Conservation (phyloP, 2,797 vertebrate species). For the Sebastes diploproa region DNA sequence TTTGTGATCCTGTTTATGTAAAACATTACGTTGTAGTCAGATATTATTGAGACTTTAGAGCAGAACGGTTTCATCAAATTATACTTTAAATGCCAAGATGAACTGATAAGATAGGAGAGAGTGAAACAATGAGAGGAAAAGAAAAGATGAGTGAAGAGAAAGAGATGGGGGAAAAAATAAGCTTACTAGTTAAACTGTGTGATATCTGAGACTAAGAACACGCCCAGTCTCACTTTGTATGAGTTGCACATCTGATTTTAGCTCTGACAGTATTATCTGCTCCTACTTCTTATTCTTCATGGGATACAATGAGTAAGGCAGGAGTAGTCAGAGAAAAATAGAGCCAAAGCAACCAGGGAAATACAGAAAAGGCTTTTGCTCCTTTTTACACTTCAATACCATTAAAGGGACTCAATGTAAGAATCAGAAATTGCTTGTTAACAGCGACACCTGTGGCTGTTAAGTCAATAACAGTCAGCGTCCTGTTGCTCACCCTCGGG, state of each 20-base stretch:
- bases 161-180: background rate
- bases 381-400: background rate
- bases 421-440: too few species aligned
- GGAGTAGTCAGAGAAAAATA: background rate
- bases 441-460: too few species aligned
- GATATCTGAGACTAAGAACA: slow-evolving; percentile 5
- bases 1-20: background rate
- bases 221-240: slow-evolving; percentile 4
- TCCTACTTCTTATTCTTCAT: background rate
- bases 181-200: background rate
- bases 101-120: background rate
- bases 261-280: slow-evolving; percentile 23
- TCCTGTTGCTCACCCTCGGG: too few species aligned
- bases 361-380: background rate
- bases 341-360: background rate
- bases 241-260: slow-evolving; percentile 19
- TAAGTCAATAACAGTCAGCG: too few species aligned
- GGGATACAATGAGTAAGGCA: background rate
- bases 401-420: too few species aligned
- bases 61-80: slow-evolving; percentile 16
- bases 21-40: background rate
- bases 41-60: background rate
- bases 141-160: background rate
- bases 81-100: slow-evolving; percentile 3
- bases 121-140: background rate